A percentile compares a stretch with the other conserved stretches of the same genome.
These are phyloP conservation scores for Protophormia terraenovae DNA, from an alignment of 2,888 invertebrate genomes.

Conservation along the genomic window DNA sequence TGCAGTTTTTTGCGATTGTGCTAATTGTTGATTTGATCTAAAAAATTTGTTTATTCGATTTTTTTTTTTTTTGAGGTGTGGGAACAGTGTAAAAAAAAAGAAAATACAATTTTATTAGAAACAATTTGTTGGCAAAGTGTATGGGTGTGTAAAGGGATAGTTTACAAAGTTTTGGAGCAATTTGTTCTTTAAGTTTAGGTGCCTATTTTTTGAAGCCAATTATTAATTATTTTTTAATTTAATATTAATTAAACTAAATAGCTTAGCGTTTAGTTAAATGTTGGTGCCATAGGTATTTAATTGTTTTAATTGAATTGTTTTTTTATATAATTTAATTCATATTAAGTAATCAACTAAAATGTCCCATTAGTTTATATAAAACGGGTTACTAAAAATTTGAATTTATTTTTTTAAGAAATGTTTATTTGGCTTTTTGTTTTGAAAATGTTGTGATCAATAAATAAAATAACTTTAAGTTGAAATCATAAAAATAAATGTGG, in stretches of 20 bases:
- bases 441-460: not conserved
- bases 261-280: conserved; percentile 2
- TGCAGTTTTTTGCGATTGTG: conserved; percentile 82
- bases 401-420: not conserved
- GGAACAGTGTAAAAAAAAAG: conserved; percentile 30
- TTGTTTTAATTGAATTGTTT: not conserved
- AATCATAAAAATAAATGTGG: too few species aligned
- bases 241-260: not conserved
- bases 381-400: not conserved
- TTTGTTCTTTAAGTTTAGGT: conserved; percentile 65
- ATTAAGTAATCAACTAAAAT: conserved; percentile 32
- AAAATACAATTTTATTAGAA: conserved; percentile 26
- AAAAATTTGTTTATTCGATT: conserved; percentile 1
- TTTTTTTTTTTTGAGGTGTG: not conserved
- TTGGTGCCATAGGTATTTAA: conserved; percentile 13
- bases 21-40: conserved; percentile 82
- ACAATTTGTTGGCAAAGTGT: not conserved
- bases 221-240: too few species aligned
- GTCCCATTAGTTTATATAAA: conserved; percentile 25
- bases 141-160: not conserved
- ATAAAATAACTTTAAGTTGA: too few species aligned
- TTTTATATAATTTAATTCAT: not conserved
- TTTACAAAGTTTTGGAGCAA: conserved; percentile 61
- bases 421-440: not conserved
- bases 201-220: conserved; percentile 69